These are phyloP conservation scores for Heliconius himera DNA, from an alignment of 1,140 invertebrate species.

Conservation along the genomic window DNA sequence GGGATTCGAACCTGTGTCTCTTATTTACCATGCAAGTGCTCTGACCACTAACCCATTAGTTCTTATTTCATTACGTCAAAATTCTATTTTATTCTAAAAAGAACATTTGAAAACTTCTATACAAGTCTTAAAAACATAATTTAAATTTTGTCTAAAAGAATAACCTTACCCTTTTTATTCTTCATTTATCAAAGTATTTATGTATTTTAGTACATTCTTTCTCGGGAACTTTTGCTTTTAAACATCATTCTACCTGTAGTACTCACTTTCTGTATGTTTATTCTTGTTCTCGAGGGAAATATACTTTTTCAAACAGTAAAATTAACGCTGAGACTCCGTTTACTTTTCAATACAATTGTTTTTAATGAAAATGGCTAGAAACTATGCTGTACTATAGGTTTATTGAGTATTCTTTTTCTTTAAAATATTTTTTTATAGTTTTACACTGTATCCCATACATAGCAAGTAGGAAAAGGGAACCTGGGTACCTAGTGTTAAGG, in stretches of 20 bases:
- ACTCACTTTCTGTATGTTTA: not conserved
- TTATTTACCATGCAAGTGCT: too few species aligned
- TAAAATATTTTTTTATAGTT: too few species aligned
- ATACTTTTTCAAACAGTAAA: constrained; percentile 14
- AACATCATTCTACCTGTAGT: not conserved
- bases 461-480: too few species aligned
- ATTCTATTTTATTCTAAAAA: not conserved
- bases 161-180: not conserved
- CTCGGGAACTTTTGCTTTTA: not conserved
- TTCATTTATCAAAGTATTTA: not conserved
- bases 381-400: not conserved
- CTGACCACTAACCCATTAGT: too few species aligned
- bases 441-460: too few species aligned
- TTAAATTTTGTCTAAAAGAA: not conserved
- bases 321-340: not conserved
- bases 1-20: too few species aligned
- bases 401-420: not conserved
- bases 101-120: not conserved
- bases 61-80: too few species aligned
- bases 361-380: not conserved
- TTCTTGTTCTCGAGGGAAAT: not conserved
- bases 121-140: not conserved
- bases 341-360: constrained; percentile 11
- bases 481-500: too few species aligned
- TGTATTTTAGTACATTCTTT: not conserved